Evolutionary conservation across 2,888 invertebrate species (phyloP).

Genomic region (Villa cingulata): DNA sequence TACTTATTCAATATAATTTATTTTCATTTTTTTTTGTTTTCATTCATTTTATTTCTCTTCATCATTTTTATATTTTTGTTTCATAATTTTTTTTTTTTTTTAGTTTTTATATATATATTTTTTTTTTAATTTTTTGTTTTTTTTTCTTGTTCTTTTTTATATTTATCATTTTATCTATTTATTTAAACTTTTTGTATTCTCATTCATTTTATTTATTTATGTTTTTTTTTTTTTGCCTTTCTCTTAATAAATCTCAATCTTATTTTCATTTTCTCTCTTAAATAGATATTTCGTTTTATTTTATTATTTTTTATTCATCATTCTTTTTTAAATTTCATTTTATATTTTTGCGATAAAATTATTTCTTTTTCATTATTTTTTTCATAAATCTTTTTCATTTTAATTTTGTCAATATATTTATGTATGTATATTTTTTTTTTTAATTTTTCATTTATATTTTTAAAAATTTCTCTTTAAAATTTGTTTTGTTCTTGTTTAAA

Average conservation of each 20-base stretch:
- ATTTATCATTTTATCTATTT: too few species aligned
- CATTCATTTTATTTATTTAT: too few species aligned
- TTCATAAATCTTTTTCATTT: too few species aligned
- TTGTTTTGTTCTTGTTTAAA: too few species aligned
- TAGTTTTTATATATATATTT: not conserved
- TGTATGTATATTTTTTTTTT: too few species aligned
- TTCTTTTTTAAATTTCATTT: not conserved
- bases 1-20: conserved; percentile 8
- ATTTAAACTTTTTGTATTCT: too few species aligned
- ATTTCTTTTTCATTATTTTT: too few species aligned
- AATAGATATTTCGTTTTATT: not conserved
- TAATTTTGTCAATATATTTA: too few species aligned
- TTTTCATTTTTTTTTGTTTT: conserved; percentile 1
- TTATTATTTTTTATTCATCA: not conserved
- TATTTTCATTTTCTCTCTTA: not conserved
- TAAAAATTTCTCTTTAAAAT: too few species aligned
- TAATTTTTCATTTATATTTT: too few species aligned
- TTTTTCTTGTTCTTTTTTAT: not conserved
- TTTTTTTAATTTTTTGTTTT: not conserved
- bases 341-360: too few species aligned
- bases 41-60: not conserved
- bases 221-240: not conserved
- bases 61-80: not conserved
- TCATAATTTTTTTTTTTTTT: too few species aligned
- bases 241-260: not conserved